A percentile compares a stretch with the other conserved stretches of the same genome.
Conservation (phyloP, 1,140 invertebrate species). For the Sminthurinus signatus region DNA sequence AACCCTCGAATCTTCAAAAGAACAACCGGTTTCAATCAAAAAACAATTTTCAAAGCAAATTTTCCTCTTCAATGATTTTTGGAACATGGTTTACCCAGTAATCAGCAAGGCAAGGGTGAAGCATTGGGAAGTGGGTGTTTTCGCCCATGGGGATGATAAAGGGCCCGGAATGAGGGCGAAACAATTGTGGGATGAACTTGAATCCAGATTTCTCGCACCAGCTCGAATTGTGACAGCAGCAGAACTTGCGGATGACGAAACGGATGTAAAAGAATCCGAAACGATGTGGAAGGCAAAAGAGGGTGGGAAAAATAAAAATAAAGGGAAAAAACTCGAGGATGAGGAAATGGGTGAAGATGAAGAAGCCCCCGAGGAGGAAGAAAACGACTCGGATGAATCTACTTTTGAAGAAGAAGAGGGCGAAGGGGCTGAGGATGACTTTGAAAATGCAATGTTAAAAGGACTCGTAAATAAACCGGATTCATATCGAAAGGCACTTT, state of each 20-base stretch:
- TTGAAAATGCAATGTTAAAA: neutral
- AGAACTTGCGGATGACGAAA: slow-evolving; percentile 26
- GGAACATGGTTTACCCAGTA: slow-evolving; percentile 35
- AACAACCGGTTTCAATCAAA: slow-evolving; percentile 14
- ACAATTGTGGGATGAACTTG: slow-evolving; percentile 22
- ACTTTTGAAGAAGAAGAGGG: neutral
- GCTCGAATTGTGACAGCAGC: slow-evolving; percentile 5
- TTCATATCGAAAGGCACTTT: slow-evolving; percentile 1
- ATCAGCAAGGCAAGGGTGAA: slow-evolving; percentile 22
- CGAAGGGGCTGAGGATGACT: slow-evolving; percentile 10
- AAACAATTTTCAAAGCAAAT: slow-evolving; percentile 24
- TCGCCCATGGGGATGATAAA: slow-evolving; percentile 19
- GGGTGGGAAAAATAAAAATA: too few relatives aligned
- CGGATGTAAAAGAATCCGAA: slow-evolving; percentile 19
- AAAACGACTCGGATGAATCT: neutral
- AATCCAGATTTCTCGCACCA: slow-evolving; percentile 15
- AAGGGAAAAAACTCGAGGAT: too few relatives aligned
- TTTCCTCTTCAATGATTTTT: slow-evolving; percentile 26
- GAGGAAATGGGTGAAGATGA: too few relatives aligned
- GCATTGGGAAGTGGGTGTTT: slow-evolving; percentile 25
- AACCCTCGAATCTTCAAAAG: too few relatives aligned
- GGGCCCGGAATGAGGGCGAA: slow-evolving; percentile 15
- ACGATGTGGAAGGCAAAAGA: slow-evolving; percentile 15
- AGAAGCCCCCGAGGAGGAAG: too few relatives aligned
- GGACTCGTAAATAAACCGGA: slow-evolving; percentile 21